These are phyloP conservation scores for Megastigmus dorsalis DNA, from an alignment of 2,888 invertebrate species.

Conservation along the genomic window DNA sequence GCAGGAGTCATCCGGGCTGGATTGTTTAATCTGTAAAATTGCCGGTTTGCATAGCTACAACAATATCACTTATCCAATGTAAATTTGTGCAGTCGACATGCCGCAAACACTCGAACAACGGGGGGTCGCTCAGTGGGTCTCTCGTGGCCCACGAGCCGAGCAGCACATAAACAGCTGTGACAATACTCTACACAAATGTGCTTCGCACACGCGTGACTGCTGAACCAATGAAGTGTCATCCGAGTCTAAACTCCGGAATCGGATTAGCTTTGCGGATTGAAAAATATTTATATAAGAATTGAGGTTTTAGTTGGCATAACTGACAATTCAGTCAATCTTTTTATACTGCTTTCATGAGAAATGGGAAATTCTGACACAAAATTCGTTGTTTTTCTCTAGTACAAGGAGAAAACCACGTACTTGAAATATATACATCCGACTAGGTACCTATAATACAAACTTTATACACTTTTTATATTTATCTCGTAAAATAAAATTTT, in stretches of 20 bases:
- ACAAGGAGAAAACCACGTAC: too few species aligned
- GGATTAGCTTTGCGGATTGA: too few species aligned
- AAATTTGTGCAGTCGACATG: constrained; percentile 22
- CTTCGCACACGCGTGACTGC: background rate
- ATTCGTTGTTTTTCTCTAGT: too few species aligned
- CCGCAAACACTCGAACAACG: constrained; percentile 24
- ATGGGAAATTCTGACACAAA: too few species aligned
- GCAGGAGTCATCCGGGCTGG: too few species aligned
- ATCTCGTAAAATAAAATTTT: background rate
- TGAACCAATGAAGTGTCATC: background rate
- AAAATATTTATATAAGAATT: too few species aligned
- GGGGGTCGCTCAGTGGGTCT: background rate
- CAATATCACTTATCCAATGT: constrained; percentile 30
- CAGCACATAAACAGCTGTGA: constrained; percentile 34
- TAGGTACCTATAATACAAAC: background rate
- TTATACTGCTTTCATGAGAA: too few species aligned
- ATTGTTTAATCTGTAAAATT: background rate
- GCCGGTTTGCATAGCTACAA: background rate
- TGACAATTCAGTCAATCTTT: too few species aligned
- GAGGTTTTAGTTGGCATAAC: too few species aligned
- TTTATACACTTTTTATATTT: too few species aligned
- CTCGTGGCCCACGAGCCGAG: constrained; percentile 3
- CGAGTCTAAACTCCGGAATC: background rate
- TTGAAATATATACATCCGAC: too few species aligned
- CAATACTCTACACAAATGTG: constrained; percentile 10